A percentile compares a stretch with the other conserved stretches of the same genome.
phyloP scores from a whole-genome alignment of 2,888 invertebrate species.

The Andrena dorsata region DNA sequence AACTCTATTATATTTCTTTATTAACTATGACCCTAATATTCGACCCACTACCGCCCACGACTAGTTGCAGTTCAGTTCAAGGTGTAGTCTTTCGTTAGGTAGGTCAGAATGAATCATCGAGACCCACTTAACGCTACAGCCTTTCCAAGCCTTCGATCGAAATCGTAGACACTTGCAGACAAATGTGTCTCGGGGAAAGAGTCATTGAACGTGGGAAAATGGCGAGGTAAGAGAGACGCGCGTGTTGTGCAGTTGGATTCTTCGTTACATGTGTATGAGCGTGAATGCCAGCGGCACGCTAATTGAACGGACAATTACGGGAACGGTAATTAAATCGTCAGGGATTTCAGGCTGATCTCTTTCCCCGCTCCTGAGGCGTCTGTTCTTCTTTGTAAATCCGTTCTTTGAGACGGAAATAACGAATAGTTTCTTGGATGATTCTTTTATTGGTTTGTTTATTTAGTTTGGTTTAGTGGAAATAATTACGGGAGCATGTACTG shows the following conservation, averaged over 20 bases:
- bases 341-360: conserved; percentile 7
- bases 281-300: conserved; percentile 12
- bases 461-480: too few relatives aligned
- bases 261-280: background rate
- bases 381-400: background rate
- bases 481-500: too few relatives aligned
- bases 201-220: conserved; percentile 21
- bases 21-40: background rate
- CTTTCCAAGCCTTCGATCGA: conserved; percentile 9
- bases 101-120: background rate
- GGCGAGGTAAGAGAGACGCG: background rate
- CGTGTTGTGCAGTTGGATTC: background rate
- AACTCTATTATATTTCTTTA: too few relatives aligned
- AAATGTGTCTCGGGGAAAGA: conserved; percentile 2
- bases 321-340: conserved; percentile 50
- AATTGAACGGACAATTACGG: conserved; percentile 55
- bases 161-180: conserved; percentile 14
- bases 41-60: background rate
- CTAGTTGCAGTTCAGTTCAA: background rate
- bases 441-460: background rate
- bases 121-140: background rate
- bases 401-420: background rate
- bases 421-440: background rate
- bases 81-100: background rate
- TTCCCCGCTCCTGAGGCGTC: background rate